phyloP scores from a whole-genome alignment of 2,113 vertebrate genomes.

The Camelus bactrianus region DNA sequence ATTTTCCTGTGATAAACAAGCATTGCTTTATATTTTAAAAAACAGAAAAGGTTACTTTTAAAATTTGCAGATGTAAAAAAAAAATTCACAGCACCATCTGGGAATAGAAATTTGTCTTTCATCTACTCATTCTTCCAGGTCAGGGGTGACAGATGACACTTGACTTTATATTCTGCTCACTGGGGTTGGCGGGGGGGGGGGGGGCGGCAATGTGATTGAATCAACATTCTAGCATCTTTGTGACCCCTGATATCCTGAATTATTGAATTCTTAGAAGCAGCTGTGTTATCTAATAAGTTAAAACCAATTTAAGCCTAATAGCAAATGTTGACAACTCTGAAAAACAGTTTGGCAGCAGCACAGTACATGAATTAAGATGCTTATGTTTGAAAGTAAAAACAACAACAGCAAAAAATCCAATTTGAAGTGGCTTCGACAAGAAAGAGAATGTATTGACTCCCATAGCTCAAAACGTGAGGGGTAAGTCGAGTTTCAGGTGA shows the following conservation, averaged over 20 bases:
- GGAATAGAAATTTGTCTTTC: background rate
- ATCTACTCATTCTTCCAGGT: background rate
- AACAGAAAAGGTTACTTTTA: background rate
- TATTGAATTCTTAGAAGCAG: conserved; percentile 48
- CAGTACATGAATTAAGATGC: background rate
- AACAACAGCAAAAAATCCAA: background rate
- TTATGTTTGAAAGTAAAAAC: conserved; percentile 54
- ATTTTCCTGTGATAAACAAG: background rate
- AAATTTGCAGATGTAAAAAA: background rate
- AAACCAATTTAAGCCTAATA: conserved; percentile 56
- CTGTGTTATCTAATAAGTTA: conserved; percentile 48
- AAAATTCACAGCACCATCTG: background rate
- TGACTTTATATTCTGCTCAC: background rate
- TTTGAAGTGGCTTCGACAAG: conserved; percentile 24
- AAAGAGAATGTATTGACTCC: conserved; percentile 22
- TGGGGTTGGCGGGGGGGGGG: background rate
- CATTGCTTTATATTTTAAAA: background rate
- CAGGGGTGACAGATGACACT: background rate
- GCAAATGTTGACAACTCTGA: conserved; percentile 45
- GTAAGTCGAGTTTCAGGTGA: background rate
- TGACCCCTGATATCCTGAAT: background rate
- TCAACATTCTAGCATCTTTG: background rate
- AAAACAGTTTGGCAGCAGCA: conserved; percentile 25
- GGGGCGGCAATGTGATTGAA: background rate
- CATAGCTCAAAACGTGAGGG: background rate